Percentiles rank a stretch among this genome's conserved stretches.
These are phyloP conservation scores for Cyprinella venusta DNA, from an alignment of 2,797 vertebrate species.

Conservation along the genomic window DNA sequence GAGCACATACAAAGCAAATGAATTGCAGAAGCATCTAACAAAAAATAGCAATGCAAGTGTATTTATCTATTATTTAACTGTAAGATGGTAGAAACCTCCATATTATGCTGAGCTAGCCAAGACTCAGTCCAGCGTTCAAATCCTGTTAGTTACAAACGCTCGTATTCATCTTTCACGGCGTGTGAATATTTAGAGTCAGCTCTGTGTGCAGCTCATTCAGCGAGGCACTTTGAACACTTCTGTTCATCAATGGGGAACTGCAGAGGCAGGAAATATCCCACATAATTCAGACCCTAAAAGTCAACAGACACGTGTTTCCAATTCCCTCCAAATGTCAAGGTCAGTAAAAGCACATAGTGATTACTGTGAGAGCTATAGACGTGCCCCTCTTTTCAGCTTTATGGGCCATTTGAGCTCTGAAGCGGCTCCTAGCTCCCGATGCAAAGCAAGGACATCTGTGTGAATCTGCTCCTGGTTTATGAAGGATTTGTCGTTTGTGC, in stretches of 20 bases:
- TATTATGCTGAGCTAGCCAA: constrained; percentile 10
- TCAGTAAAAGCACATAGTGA: constrained; percentile 25
- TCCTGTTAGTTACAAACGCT: background rate
- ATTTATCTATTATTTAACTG: background rate
- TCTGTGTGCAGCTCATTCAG: constrained; percentile 20
- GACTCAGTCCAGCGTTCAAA: background rate
- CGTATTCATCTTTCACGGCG: background rate
- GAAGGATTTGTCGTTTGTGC: background rate
- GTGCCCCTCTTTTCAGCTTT: constrained; percentile 32
- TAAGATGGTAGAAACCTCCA: background rate
- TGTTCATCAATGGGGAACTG: constrained; percentile 3
- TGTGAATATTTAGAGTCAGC: constrained; percentile 20
- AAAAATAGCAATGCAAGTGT: background rate
- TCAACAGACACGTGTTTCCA: constrained; percentile 49
- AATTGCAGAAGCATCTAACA: background rate
- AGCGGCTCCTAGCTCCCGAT: constrained; percentile 10
- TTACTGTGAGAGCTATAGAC: constrained; percentile 27
- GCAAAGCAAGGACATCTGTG: constrained; percentile 9
- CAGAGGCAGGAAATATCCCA: constrained; percentile 33
- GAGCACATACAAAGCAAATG: background rate
- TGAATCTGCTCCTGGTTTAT: constrained; percentile 3
- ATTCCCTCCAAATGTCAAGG: constrained; percentile 39
- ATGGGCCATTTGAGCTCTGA: constrained; percentile 29
- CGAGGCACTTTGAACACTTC: constrained; percentile 37
- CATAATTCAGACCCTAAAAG: constrained; percentile 35